Base-by-base conservation (phyloP, 35 echinoderm and acorn worm species). In the Apostichopus japonicus region DNA sequence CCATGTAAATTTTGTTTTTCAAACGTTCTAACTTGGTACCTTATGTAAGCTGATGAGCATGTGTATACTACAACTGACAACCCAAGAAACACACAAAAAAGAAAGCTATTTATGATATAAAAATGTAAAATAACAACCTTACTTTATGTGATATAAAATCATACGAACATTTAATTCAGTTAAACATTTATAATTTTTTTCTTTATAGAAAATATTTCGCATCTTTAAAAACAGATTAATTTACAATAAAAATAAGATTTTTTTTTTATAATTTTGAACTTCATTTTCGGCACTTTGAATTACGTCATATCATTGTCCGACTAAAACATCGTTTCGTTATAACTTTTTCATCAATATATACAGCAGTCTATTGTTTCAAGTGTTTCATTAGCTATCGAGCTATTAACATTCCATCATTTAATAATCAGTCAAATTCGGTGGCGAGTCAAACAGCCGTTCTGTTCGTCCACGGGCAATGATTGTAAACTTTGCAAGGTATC, bases 121-220 rank as follows among this genome's bases (percentile, higher is more conserved):
- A 75, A 75, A 75, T 75, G 71, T 75, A 75, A 75, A 75, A 75
- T 75, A 75, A 75, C 71, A 19, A 75, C 71, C 71, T 75, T 75
- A 19, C 4, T 75, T n/a, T 75, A 67, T 67, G 3, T 67, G 63
- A 67, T 67, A 75, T 75, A 21, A 75, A 75, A 75, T 75, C 71
- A 75, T 21, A 75, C 71, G n/a, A 75, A 15, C 15, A 23, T 75
- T 75, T 73, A 7, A 23, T 61, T 61, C 4, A 21, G 17, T 44
- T 44, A 21, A 75, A 75, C 71, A 75, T 75, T 75, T 75, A n/a
- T 19, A 75, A 75, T 4, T 75, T 75, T 75, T 21, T 75, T 75
- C 15, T 15, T 75, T 75, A 75, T 75, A 75, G 71, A 75, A 75
- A 75, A 75, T 75, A 75, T 75, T 75, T 75, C 21, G 71, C 21